Base-by-base conservation (phyloP, 1,140 invertebrate genomes). In the Drosophila seguyi region DNA sequence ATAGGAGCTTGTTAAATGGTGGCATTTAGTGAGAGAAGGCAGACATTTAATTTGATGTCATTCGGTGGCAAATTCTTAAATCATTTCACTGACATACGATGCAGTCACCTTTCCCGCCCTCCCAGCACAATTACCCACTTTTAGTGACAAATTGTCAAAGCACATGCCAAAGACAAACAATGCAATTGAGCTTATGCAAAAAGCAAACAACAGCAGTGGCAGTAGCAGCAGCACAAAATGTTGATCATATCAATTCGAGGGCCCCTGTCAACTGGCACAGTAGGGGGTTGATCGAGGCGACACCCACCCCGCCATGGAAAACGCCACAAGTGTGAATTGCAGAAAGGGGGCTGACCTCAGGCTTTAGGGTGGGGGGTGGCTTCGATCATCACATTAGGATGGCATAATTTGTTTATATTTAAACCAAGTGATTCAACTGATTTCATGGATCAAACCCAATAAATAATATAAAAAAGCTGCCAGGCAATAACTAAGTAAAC, bases 211-310 rank as follows among this genome's bases (percentile, higher is more conserved):
- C n/a, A n/a, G n/a, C n/a, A 77, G 59, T 25, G 75, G 29, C 48
- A 18, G 36, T 25, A n/a, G 34, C 38, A 18, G 4, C 38, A 27
- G 29, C 22, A 65, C 52, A 60, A 67, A 74, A 78, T 88, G 85
- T 90, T 90, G 85, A 90, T 90, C 78, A 72, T 90, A 90, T 90
- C 86, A 90, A 90, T 90, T 90, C 67, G 82, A 84, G 61, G 77
- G 77, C 65, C 62, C 66, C 75, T 85, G 85, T 90, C 85, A 90
- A 85, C 76, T 87, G 72, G 65, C 82, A 74, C 84, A 80, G 79
- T 76, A 57, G 83, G 83, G 75, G 83, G 71, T 29, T 55, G 36
- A 41, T 47, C 38, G 55, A 34, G 39, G 44, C 38, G 44, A 34
- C 36, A 18, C 56, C 56, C 65, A 69, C 52, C 27, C 39, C 22